phyloP scores from a whole-genome alignment of 1,140 invertebrate species.

The Sarcophaga bullata region DNA sequence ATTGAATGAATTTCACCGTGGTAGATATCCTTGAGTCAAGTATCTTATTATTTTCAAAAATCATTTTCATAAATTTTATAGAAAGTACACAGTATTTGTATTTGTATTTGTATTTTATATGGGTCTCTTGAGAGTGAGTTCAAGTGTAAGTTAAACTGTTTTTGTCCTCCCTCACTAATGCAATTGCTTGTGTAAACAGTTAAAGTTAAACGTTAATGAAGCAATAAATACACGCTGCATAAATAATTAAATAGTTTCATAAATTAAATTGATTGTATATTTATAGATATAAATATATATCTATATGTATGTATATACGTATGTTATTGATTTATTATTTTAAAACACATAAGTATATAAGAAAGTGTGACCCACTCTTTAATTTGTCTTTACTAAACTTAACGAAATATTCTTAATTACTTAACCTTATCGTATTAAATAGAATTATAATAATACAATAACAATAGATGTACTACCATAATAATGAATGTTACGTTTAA shows the following conservation, averaged over 20 bases:
- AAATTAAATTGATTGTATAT: no score
- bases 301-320: no score
- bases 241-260: not conserved
- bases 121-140: not conserved
- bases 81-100: not conserved
- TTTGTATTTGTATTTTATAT: not conserved
- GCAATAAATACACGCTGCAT: conserved; percentile 33
- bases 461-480: no score
- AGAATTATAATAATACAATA: no score
- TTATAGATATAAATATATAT: no score
- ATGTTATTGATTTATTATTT: no score
- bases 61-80: conserved; percentile 29
- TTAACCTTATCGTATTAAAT: no score
- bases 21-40: conserved; percentile 31
- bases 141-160: not conserved
- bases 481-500: no score
- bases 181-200: conserved; percentile 11
- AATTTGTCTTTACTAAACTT: no score
- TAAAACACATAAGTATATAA: no score
- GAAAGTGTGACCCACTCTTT: no score
- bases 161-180: not conserved
- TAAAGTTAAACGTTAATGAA: conserved; percentile 29
- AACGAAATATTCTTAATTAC: no score
- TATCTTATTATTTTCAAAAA: conserved; percentile 38
- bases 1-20: conserved; percentile 23